Evolutionary conservation across 2,797 vertebrate genomes (phyloP), one percentile per base, ranked within the genome.

Genomic region (Myoxocephalus aenaeus): DNA sequence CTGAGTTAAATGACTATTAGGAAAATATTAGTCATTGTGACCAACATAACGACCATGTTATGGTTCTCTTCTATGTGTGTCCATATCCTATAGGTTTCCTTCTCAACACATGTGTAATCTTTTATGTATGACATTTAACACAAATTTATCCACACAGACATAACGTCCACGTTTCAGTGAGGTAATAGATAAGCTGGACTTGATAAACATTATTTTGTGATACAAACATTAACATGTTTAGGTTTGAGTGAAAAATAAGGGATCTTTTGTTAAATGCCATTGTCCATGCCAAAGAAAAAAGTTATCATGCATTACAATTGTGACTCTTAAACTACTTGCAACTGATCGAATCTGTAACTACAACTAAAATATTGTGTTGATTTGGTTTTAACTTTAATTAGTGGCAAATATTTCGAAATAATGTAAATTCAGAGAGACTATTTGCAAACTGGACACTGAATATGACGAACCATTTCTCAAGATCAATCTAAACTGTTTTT

Each of bases 21-120:
- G 79, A 88, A 89, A 88, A 86, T 80, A 84, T 83, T 71, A 87
- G 92, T 92, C 90, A 92, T 89, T 90, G 77, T 92, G 86, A 91
- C 86, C 87, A 90, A 90, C 82, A 78, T 76, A 79, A 82, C 44
- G 68, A 89, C 85, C 87, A 90, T 88, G 80, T 84, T 48, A 88
- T 87, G 88, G 87, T 93, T 89, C 65, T 85, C 63, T n/a, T 85
- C 69, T 83, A 65, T 68, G 65, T 64, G 44, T 82, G 34, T 77
- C 38, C 34, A 46, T 36, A 27, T 71, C 40, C 42, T 62, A 12
- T 57, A 50, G 51, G 36, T 78, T 66, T 75, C 27, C 14, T 34
- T 69, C 58, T 53, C 59, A 61, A 79, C 17, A 57, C 34, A 75
- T 48, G 46, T 42, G 32, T n/a, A 56, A 57, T 72, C 32, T 58